Percentiles rank a stretch among this genome's conserved stretches.
phyloP scores from a whole-genome alignment of 2,888 invertebrate genomes.

The Himalopsyche anomala region DNA sequence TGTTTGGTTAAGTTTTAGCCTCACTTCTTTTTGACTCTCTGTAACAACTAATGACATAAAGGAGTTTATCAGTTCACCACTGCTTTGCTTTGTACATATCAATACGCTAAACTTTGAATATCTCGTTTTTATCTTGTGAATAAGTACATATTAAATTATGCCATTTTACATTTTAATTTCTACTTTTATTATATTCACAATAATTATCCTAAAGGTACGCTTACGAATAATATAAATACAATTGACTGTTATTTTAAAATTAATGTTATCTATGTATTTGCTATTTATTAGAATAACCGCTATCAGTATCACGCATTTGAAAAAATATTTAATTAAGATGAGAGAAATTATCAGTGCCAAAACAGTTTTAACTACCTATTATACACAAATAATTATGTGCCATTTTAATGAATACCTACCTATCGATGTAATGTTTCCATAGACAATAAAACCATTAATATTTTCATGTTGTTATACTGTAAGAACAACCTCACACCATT shows the following conservation, averaged over 20 bases:
- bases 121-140: slow-evolving; percentile 33
- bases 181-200: slow-evolving; percentile 21
- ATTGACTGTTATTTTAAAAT: slow-evolving; percentile 37
- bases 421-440: neutral
- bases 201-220: slow-evolving; percentile 40
- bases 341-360: slow-evolving; percentile 5
- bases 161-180: slow-evolving; percentile 22
- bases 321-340: neutral
- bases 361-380: neutral
- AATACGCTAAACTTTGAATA: slow-evolving; percentile 3
- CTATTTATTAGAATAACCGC: slow-evolving; percentile 37
- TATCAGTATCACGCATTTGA: slow-evolving; percentile 18
- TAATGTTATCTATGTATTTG: slow-evolving; percentile 13
- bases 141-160: slow-evolving; percentile 41
- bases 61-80: neutral
- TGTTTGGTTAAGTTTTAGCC: no score
- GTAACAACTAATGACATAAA: no score
- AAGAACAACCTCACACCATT: neutral
- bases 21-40: no score
- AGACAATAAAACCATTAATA: neutral
- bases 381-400: slow-evolving; percentile 12
- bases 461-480: neutral
- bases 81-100: slow-evolving; percentile 21
- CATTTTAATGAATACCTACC: neutral
- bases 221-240: slow-evolving; percentile 37